These are phyloP conservation scores for Anoplophora glabripennis DNA, from an alignment of 1,140 invertebrate species.

Conservation along the genomic window DNA sequence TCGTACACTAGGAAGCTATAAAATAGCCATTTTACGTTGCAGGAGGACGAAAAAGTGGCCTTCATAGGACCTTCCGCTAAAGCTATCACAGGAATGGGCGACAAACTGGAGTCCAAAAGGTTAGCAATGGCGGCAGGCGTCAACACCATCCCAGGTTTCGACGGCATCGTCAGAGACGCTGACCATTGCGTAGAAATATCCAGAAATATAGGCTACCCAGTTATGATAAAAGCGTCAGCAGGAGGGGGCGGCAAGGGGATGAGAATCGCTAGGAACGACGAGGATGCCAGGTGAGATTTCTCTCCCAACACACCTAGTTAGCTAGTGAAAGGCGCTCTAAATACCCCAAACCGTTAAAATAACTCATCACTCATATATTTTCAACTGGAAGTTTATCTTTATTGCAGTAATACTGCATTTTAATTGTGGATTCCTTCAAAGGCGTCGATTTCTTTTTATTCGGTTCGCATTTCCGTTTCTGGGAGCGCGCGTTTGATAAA, in stretches of 20 bases:
- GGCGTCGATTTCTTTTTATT: no score
- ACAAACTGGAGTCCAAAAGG: slow-evolving; percentile 72
- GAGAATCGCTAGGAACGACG: slow-evolving; percentile 69
- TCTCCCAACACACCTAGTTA: neutral
- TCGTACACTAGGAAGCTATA: no score
- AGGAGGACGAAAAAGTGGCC: slow-evolving; percentile 47
- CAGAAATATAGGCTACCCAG: slow-evolving; percentile 64
- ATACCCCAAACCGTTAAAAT: neutral
- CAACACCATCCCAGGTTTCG: slow-evolving; percentile 55
- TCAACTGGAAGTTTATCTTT: no score
- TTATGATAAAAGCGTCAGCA: slow-evolving; percentile 75
- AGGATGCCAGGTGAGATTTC: slow-evolving; percentile 55
- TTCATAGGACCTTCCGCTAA: slow-evolving; percentile 68
- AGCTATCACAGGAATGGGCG: slow-evolving; percentile 67
- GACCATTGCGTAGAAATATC: slow-evolving; percentile 64
- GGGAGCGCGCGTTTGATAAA: no score
- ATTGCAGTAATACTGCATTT: no score
- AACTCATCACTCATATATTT: neutral
- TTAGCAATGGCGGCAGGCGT: slow-evolving; percentile 68
- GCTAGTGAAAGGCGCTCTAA: no score
- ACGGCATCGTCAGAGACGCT: slow-evolving; percentile 49
- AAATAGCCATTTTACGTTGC: slow-evolving; percentile 27
- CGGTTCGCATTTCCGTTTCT: no score
- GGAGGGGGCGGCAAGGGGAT: slow-evolving; percentile 75
- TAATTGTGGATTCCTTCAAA: no score